Base-by-base conservation (phyloP, 1,140 invertebrate genomes). In the Arctopsyche grandis region DNA sequence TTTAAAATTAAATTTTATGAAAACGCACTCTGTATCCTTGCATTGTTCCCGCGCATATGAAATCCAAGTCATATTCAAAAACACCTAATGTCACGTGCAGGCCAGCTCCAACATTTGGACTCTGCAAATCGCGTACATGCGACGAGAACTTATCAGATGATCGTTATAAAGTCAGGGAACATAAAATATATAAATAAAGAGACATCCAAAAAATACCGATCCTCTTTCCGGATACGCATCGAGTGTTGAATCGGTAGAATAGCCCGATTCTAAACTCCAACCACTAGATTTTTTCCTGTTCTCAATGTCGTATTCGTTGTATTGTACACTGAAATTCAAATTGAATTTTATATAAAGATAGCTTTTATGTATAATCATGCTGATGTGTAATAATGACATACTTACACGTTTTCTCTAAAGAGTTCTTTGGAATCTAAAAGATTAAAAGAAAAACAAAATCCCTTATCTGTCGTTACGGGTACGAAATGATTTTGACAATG, bases 381-480 rank as follows among this genome's bases (percentile, higher is more conserved):
- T n/a, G n/a, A n/a, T n/a, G n/a, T n/a, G n/a, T n/a, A n/a, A n/a
- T n/a, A n/a, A n/a, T 60, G 56, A 19, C 1, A 60, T 60, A 7
- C 29, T 66, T 85, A 88, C 86, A 88, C 85, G 58, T 88, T 87
- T 7, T 88, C 83, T 80, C 86, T 86, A 77, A 91, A 91, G 0
- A 93, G 83, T 80, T 92, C 90, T 0, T 85, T 85, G 43, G 88
- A 85, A 46, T 89, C 87, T 63, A 93, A 82, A 66, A 91, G 92
- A 81, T 93, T 93, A 81, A 93, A 93, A 0, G 92, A 92, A 82
- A 90, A 93, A 82, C 93, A 93, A 16, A 91, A 85, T 0, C 93
- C 93, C 85, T 93, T 92, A 83, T 93, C 92, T 0, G 92, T 93
- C 22, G 92, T 83, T 9, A 91, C 91, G 0, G 90, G 88, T 0